Base-by-base conservation (phyloP, 2,888 invertebrate species). In the Ochropleura leucogaster region DNA sequence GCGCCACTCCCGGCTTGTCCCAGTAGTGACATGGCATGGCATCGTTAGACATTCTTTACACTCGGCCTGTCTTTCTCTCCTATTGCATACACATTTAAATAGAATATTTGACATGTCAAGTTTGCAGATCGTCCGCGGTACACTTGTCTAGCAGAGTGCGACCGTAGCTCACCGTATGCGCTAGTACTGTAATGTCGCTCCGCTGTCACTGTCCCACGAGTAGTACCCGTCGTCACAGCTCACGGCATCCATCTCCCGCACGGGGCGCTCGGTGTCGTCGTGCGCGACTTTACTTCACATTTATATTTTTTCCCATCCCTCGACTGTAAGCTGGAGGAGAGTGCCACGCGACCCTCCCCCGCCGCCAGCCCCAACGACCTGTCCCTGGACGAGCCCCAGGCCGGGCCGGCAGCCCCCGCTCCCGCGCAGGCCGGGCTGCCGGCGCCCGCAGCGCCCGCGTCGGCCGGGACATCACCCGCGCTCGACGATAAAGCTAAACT, bases 11-110 rank as follows among this genome's bases (percentile, higher is more conserved):
- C 89, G 88, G 93, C 94, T 94, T 85, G 89, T 92, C 93, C 90
- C 89, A 88, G 91, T 95, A 94, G 94, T 87, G 72, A 90, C 89
- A 90, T 87, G 92, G 95, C 95, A 95, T 95, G 95, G 94, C 95
- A 93, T 95, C 90, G 89, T 92, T 93, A 93, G 92, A 89, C 87
- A 90, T 91, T 92, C 86, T 91, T 91, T 91, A 88, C 91, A 84
- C 89, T 90, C 85, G 86, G 92, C 94, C 94, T 92, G 86, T 92
- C 91, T 92, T 88, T 84, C 85, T 89, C 89, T 90, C 80, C 90
- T 88, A 84, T 90, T 83, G 88, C 89, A 83, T 80, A 84, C 82
- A 74, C 75, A 72, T 72, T 63, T 72, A 87, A 82, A 84, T 79
- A 86, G 74, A 73, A 62, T 67, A 73, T 72, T 65, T 66, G 18